Evolutionary conservation across 2,113 vertebrate genomes (phyloP).

Genomic region (Indri indri): DNA sequence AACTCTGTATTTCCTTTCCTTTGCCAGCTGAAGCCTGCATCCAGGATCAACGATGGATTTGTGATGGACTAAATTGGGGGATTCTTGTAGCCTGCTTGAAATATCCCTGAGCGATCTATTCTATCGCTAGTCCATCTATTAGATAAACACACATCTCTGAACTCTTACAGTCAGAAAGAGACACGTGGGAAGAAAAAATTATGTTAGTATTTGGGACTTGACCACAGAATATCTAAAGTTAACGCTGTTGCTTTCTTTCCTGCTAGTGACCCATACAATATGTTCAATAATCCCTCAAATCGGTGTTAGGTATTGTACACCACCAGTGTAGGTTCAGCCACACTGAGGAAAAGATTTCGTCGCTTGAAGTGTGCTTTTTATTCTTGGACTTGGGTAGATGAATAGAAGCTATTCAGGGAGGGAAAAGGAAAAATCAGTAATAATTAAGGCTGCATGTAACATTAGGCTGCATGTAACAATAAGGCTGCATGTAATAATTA

Average conservation of each 20-base stretch:
- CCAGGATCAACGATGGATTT: conserved; percentile 58
- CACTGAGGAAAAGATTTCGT: background rate
- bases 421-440: background rate
- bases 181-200: background rate
- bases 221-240: background rate
- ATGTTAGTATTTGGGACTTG: background rate
- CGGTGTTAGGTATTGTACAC: background rate
- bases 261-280: background rate
- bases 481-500: background rate
- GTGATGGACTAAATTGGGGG: background rate
- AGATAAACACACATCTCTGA: background rate
- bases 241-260: background rate
- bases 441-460: background rate
- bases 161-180: background rate
- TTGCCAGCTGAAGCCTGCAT: conserved; percentile 48
- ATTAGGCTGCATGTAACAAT: background rate
- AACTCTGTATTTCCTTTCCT: conserved; percentile 69
- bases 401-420: background rate
- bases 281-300: background rate
- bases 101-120: background rate
- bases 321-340: background rate
- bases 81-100: conserved; percentile 19
- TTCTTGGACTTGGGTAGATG: background rate
- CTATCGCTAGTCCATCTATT: background rate
- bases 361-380: background rate